These are phyloP conservation scores for Myiotriccus ornatus DNA, from an alignment of 2,797 vertebrate genomes.

Conservation along the genomic window DNA sequence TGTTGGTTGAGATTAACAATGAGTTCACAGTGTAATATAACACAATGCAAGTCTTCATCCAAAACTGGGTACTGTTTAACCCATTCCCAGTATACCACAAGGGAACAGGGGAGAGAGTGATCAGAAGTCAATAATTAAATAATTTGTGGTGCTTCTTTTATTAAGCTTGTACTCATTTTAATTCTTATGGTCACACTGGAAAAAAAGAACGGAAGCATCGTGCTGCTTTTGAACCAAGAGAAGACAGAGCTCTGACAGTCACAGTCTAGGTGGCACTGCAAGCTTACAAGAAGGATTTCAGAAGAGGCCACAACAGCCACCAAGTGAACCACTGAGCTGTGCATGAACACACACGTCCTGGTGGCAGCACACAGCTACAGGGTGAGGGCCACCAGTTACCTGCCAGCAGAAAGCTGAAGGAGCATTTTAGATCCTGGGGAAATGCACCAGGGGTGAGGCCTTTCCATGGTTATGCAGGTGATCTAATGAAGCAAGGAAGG, in stretches of 20 bases:
- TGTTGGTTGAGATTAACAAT: neutral
- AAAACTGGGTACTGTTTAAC: neutral
- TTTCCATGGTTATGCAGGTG: neutral
- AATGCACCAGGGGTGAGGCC: neutral
- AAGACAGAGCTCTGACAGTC: neutral
- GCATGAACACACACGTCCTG: rapidly evolving
- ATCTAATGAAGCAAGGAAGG: neutral
- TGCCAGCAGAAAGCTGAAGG: neutral
- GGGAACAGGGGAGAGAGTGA: neutral
- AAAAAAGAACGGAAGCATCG: neutral
- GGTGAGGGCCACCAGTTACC: neutral
- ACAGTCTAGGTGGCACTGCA: neutral
- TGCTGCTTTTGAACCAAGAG: neutral
- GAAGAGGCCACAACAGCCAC: neutral
- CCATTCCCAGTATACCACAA: neutral
- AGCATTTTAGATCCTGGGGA: neutral
- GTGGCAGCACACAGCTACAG: neutral
- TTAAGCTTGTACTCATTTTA: neutral
- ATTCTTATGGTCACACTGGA: neutral
- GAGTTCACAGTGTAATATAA: neutral
- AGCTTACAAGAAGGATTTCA: neutral
- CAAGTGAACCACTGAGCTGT: neutral
- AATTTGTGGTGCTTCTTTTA: neutral
- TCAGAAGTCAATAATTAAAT: neutral
- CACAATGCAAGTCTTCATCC: neutral